These are phyloP conservation scores for Zaprionus ghesquierei DNA, from an alignment of 1,140 invertebrate genomes.

Conservation along the genomic window DNA sequence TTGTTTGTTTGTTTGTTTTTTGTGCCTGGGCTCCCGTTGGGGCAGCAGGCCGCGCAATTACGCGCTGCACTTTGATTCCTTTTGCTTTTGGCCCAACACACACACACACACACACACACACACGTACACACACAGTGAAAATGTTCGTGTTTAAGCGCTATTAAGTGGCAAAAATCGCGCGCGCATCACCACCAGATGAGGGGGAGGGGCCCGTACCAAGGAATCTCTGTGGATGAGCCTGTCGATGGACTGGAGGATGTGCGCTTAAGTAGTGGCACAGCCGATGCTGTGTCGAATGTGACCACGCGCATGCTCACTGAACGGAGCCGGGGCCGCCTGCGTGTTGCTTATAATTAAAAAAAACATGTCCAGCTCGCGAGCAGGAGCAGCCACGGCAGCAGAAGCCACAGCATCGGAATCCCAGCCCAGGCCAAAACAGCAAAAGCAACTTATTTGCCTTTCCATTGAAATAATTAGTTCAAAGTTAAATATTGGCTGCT, in stretches of 20 bases:
- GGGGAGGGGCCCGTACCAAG: conserved; percentile 2
- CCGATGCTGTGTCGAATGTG: conserved; percentile 47
- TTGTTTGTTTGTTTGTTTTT: conserved; percentile 29
- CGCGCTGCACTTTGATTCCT: conserved; percentile 74
- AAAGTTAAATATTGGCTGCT: conserved; percentile 81
- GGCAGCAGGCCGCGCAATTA: conserved; percentile 59
- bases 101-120: background rate
- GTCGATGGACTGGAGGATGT: conserved; percentile 1
- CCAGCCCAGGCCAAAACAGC: too few relatives aligned
- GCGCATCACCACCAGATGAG: conserved; percentile 52
- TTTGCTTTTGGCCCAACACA: conserved; percentile 10
- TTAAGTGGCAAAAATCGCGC: conserved; percentile 81
- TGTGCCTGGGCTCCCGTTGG: conserved; percentile 42
- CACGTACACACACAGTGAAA: conserved; percentile 71
- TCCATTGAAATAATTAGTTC: conserved; percentile 82
- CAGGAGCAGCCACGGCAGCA: background rate
- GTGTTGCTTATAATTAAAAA: conserved; percentile 81
- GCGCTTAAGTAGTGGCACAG: conserved; percentile 9
- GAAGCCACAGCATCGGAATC: too few relatives aligned
- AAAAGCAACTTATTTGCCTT: conserved; percentile 79
- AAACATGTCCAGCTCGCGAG: conserved; percentile 57
- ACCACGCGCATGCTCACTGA: conserved; percentile 74
- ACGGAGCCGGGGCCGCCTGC: conserved; percentile 63
- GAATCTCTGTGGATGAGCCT: background rate
- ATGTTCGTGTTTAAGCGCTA: conserved; percentile 83